Evolutionary conservation across 2,888 invertebrate genomes (phyloP).

Genomic region (Dione vanillae): DNA sequence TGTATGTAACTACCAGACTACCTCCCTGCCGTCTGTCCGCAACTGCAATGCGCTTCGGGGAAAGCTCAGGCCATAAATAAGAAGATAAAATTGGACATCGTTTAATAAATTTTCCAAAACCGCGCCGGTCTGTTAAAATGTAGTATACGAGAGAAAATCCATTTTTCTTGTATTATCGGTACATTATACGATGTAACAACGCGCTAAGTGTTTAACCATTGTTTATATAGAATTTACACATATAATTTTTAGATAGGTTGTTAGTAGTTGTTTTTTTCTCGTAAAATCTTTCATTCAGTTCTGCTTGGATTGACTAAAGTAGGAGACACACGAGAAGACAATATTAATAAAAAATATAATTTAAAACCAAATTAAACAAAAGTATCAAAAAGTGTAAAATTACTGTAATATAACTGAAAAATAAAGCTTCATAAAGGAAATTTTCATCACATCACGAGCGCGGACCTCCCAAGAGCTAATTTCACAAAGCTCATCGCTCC

Average conservation of each 20-base stretch:
- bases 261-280: no score
- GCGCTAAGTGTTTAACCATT: background rate
- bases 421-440: slow-evolving; percentile 4
- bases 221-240: background rate
- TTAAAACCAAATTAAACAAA: background rate
- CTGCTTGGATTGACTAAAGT: no score
- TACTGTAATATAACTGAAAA: background rate
- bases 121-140: background rate
- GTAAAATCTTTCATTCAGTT: no score
- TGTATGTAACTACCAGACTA: background rate
- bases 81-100: background rate
- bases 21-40: slow-evolving; percentile 17
- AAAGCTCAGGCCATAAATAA: background rate
- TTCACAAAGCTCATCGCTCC: slow-evolving; percentile 2
- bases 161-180: no score
- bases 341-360: background rate
- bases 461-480: slow-evolving; percentile 21
- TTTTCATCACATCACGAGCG: background rate
- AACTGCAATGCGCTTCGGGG: slow-evolving; percentile 24
- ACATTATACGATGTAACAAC: no score
- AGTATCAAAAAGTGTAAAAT: background rate
- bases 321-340: background rate
- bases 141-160: no score
- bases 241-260: no score
- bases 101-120: background rate